Percentiles rank a stretch among this genome's conserved stretches.
These are phyloP conservation scores for Limnothrissa miodon DNA, from an alignment of 2,113 vertebrate species.

Conservation along the genomic window DNA sequence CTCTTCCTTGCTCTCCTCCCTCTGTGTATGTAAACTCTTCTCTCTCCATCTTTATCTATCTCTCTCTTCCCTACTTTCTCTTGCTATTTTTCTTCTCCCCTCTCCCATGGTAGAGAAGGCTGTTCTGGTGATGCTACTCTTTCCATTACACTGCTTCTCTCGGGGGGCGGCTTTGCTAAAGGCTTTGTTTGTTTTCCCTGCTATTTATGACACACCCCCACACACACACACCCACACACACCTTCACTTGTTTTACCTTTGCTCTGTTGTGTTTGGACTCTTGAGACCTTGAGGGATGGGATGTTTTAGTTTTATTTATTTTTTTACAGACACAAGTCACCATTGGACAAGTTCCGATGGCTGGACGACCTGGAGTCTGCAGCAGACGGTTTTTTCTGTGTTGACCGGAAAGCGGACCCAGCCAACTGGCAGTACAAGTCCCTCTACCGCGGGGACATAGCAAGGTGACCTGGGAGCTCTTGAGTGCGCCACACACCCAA, in stretches of 20 bases:
- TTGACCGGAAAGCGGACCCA: conserved; percentile 83
- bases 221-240: too few species aligned
- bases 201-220: conserved; percentile 8
- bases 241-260: neutral
- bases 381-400: conserved; percentile 74
- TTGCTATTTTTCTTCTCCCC: neutral
- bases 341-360: conserved; percentile 70
- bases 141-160: neutral
- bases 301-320: conserved; percentile 4
- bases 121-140: neutral
- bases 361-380: conserved; percentile 80
- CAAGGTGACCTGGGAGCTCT: conserved; percentile 73
- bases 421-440: conserved; percentile 97
- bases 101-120: neutral
- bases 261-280: neutral
- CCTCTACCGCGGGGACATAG: conserved; percentile 87
- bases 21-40: too few species aligned
- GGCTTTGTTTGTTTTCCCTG: neutral
- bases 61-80: conserved; percentile 1
- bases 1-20: neutral
- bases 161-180: neutral
- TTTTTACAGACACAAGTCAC: conserved; percentile 55
- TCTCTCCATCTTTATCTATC: neutral
- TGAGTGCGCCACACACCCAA: neutral
- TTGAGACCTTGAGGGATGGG: conserved; percentile 4